Percentiles rank a stretch among this genome's conserved stretches.
Conservation (phyloP, 1,140 invertebrate genomes). For the Pseudomyrmex concolor region DNA sequence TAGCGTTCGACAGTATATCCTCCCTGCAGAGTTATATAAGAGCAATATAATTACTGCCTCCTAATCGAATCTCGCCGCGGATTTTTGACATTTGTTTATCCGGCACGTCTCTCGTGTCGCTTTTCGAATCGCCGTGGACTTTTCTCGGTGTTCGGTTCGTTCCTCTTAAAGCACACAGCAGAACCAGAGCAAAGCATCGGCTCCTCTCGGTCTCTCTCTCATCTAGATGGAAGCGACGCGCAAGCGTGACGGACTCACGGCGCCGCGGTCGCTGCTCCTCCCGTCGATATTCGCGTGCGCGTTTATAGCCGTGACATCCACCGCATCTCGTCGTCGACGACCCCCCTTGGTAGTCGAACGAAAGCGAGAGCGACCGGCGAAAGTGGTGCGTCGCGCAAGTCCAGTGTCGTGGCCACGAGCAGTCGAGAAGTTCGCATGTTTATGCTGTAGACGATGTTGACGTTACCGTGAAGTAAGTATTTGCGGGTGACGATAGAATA, state of each 20-base stretch:
- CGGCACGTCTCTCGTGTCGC: not conserved
- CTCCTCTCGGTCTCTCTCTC: not conserved
- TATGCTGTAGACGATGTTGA: not conserved
- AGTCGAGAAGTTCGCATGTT: not conserved
- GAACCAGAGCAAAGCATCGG: not conserved
- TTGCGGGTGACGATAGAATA: not conserved
- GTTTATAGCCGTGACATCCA: constrained; percentile 17
- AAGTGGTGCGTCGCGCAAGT: constrained; percentile 68
- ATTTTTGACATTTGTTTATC: constrained; percentile 5
- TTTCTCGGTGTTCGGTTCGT: constrained; percentile 5
- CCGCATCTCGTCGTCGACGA: constrained; percentile 45
- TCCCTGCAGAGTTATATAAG: too few relatives aligned
- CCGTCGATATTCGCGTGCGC: constrained; percentile 63
- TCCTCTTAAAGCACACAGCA: constrained; percentile 20
- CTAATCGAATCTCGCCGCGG: not conserved
- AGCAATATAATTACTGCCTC: too few relatives aligned
- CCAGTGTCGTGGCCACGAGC: constrained; percentile 36
- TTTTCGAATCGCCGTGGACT: too few relatives aligned
- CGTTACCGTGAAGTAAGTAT: constrained; percentile 3
- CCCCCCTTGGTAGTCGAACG: constrained; percentile 57
- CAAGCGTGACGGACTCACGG: constrained; percentile 49
- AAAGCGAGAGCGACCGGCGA: constrained; percentile 68
- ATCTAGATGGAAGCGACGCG: not conserved
- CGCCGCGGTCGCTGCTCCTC: constrained; percentile 9
- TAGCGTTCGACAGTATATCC: too few relatives aligned